These are phyloP conservation scores for Macroglossus sobrinus DNA, from an alignment of 2,113 vertebrate species.

Conservation along the genomic window DNA sequence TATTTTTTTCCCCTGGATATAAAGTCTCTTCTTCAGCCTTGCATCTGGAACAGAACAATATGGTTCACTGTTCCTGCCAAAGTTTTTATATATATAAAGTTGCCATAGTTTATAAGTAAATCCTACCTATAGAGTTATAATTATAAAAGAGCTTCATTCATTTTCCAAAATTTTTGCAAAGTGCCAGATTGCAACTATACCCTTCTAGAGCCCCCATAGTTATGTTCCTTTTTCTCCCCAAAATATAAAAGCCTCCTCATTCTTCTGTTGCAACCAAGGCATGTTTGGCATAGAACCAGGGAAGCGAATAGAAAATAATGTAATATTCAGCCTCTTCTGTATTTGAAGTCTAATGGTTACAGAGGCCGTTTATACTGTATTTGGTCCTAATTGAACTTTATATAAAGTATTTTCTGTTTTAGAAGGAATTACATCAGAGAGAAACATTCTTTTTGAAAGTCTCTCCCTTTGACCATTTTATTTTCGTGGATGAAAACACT, in stretches of 20 bases:
- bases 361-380: constrained; percentile 40
- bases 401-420: constrained; percentile 53
- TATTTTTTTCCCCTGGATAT: constrained; percentile 8
- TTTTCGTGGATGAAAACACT: constrained; percentile 16
- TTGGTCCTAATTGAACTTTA: constrained; percentile 46
- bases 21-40: constrained; percentile 14
- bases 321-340: not conserved
- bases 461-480: not conserved
- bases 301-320: constrained; percentile 15
- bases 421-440: not conserved
- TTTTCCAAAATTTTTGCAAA: constrained; percentile 42
- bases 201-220: not conserved
- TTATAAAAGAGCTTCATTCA: constrained; percentile 41
- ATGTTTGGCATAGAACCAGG: constrained; percentile 38
- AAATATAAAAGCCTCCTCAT: not conserved
- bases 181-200: not conserved
- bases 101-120: not conserved
- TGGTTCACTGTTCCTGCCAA: constrained; percentile 18
- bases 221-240: not conserved
- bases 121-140: not conserved
- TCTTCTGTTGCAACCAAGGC: not conserved
- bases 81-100: constrained; percentile 22
- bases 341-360: constrained; percentile 30
- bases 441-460: constrained; percentile 8
- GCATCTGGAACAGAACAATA: constrained; percentile 29